Base-by-base conservation (phyloP, 23 tunicate genomes). In the Styela clava region DNA sequence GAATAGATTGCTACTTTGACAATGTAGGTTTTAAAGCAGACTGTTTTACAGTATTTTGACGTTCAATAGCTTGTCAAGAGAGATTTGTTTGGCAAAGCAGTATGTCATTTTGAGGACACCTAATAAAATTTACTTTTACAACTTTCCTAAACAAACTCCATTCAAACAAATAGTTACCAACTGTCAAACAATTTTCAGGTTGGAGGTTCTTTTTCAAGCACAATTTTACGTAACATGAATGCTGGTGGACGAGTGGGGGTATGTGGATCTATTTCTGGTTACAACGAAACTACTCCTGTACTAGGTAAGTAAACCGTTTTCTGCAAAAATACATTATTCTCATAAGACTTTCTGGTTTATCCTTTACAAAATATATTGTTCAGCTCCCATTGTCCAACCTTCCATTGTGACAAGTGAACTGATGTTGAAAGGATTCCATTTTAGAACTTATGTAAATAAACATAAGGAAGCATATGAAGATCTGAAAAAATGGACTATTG, bases 181-280 rank as follows among this genome's bases (percentile, higher is more conserved):
- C n/a, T n/a, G n/a, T n/a, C n/a, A 12, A 44, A 44, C 12, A 5
- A 44, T 5, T 44, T 44, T 12, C 56, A 89, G 95, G 86, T 83
- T 74, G 95, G 89, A 2, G 95, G 95, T 22, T 69, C 80, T 24
- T 24, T 89, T n/a, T 74, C 95, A 1, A 69, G 79, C 34, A 83
- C 73, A 23, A 63, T 89, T 32, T 71, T 89, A 18, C 9, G 22
- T 2, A 64, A 73, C 22, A 89, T 89, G 95, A 85, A 85, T 27
- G 19, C 5, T 7, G 1, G 35, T 16, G 95, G 95, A 56, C 36
- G 95, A 68, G 68, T 89, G 56, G 83, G 85, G 16, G 79, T 64
- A 31, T 89, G 95, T 56, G 95, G 95, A 61, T 62, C 82, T 12
- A 84, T 76, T 1, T 29, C 74, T 12, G 22, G 64, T 23, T 84